Evolutionary conservation across 2,113 vertebrate species (phyloP).

Genomic region (Callionymus lyra): DNA sequence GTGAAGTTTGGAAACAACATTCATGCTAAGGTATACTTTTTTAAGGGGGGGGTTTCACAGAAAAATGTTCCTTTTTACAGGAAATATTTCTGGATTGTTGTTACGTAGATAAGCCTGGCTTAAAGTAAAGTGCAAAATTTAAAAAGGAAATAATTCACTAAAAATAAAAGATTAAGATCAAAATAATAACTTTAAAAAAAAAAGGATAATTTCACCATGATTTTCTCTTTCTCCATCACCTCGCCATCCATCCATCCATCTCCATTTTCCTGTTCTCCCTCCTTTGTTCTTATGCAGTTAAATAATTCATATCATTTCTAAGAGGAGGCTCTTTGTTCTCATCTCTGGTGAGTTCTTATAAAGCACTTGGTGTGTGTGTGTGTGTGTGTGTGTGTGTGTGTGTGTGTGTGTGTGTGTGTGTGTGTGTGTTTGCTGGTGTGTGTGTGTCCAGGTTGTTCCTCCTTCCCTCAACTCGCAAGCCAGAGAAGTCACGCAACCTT

Average conservation of each 20-base stretch:
- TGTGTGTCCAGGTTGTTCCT: no score
- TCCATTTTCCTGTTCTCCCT: slow-evolving; percentile 14
- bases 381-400: background rate
- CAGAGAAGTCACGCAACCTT: no score
- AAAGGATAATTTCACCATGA: no score
- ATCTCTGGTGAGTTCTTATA: slow-evolving; percentile 33
- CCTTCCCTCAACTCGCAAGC: no score
- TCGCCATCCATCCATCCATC: slow-evolving; percentile 5
- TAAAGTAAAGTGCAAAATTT: no score
- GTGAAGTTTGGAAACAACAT: slow-evolving; percentile 12
- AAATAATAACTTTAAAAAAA: no score
- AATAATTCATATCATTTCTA: slow-evolving; percentile 58
- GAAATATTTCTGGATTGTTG: no score
- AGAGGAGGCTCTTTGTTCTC: slow-evolving; percentile 49
- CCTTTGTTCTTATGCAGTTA: slow-evolving; percentile 40
- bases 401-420: background rate
- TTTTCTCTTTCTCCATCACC: slow-evolving; percentile 20
- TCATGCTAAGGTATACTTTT: slow-evolving; percentile 19
- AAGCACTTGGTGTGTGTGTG: slow-evolving; percentile 21
- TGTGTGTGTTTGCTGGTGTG: no score
- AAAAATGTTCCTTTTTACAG: no score
- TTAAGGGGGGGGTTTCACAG: slow-evolving; percentile 20
- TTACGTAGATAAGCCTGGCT: no score
- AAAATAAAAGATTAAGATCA: no score
- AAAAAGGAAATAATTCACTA: no score